phyloP scores from a whole-genome alignment of 2,888 invertebrate species.

The Drosophila gaucha region DNA sequence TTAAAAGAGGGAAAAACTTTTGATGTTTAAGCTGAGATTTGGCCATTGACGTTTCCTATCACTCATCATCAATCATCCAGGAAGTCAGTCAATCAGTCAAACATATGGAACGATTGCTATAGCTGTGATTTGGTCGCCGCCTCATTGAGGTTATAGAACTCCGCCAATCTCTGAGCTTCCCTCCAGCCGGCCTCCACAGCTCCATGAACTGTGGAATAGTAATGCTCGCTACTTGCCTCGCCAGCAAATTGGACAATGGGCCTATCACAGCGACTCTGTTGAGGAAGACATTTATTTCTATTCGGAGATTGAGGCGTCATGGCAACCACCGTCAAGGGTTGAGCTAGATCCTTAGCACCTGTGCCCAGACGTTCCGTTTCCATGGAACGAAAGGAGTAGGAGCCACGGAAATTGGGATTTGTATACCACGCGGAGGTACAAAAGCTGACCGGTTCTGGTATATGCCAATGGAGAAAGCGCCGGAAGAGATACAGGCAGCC shows the following conservation, averaged over 20 bases:
- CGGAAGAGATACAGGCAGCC: conserved; percentile 83
- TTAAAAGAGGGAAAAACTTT: conserved; percentile 18
- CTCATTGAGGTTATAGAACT: conserved; percentile 71
- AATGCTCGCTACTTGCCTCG: conserved; percentile 89
- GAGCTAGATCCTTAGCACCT: conserved; percentile 86
- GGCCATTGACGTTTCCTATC: conserved; percentile 8
- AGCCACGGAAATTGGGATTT: conserved; percentile 87
- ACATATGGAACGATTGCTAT: background rate
- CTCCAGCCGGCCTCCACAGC: conserved; percentile 90
- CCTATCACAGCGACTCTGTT: conserved; percentile 82
- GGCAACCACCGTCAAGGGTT: conserved; percentile 75
- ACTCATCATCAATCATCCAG: background rate
- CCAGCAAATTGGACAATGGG: conserved; percentile 89
- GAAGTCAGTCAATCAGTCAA: background rate
- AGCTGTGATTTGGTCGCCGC: conserved; percentile 69
- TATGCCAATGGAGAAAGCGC: conserved; percentile 81
- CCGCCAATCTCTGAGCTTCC: conserved; percentile 88
- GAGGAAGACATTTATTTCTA: conserved; percentile 39
- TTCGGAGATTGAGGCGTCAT: conserved; percentile 84
- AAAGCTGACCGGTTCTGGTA: conserved; percentile 79
- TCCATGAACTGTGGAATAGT: conserved; percentile 90
- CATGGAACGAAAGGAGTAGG: conserved; percentile 88
- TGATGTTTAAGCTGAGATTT: conserved; percentile 79
- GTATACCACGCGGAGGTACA: conserved; percentile 88
- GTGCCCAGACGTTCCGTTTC: conserved; percentile 86